These are phyloP conservation scores for Chamaea fasciata DNA, from an alignment of 2,113 vertebrate species.

Conservation along the genomic window DNA sequence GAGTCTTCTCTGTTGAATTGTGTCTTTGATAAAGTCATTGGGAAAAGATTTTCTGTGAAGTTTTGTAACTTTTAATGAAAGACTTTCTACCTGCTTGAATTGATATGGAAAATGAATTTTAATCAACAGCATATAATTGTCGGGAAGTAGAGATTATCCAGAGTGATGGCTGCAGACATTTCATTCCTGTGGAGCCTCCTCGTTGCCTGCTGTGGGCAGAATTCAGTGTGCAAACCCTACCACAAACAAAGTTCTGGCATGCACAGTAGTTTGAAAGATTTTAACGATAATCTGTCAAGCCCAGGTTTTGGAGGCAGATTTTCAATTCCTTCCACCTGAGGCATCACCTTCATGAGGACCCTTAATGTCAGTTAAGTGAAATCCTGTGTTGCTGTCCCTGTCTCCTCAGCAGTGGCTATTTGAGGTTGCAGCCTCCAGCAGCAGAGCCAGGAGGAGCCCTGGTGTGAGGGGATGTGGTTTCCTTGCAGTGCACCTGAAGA, in stretches of 20 bases:
- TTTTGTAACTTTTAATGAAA: neutral
- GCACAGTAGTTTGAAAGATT: neutral
- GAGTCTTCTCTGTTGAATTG: neutral
- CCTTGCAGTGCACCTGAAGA: neutral
- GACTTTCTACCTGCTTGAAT: neutral
- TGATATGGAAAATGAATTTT: neutral
- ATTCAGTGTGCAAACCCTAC: neutral
- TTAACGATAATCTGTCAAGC: neutral
- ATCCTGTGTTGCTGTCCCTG: neutral
- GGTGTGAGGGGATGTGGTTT: neutral
- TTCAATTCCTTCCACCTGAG: neutral
- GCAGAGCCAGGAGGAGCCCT: neutral
- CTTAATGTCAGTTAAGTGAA: neutral
- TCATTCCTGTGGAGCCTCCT: neutral
- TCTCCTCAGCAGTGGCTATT: neutral
- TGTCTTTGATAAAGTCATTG: neutral
- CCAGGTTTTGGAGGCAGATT: neutral
- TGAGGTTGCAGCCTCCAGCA: neutral
- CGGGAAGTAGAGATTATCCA: neutral
- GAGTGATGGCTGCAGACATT: neutral
- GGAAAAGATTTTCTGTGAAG: neutral
- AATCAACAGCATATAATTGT: neutral
- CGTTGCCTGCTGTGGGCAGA: neutral
- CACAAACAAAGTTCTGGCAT: neutral
- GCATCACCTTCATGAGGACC: neutral